These are phyloP conservation scores for Hemiscyllium ocellatum DNA, from an alignment of 2,113 vertebrate species.

Conservation along the genomic window DNA sequence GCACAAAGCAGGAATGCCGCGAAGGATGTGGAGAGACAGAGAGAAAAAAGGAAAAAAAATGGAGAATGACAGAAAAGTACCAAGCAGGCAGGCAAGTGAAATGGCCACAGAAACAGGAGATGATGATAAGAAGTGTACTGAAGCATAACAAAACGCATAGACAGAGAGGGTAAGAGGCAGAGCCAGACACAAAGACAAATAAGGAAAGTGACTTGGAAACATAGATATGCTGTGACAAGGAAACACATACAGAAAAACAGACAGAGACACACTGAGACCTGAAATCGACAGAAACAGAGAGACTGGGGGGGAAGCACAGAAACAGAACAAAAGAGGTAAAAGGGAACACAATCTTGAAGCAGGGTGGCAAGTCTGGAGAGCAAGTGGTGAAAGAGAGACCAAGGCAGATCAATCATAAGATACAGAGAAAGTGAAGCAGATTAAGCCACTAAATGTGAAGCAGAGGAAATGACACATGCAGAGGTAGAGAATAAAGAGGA, in stretches of 20 bases:
- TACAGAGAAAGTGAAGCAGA: not conserved
- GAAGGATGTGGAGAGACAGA: slow-evolving; percentile 30
- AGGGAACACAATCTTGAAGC: not conserved
- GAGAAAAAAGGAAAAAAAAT: not conserved
- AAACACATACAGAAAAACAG: not conserved
- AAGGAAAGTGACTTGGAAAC: not conserved
- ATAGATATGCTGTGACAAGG: not conserved
- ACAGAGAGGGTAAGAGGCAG: not conserved
- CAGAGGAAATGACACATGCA: not conserved
- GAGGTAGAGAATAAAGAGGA: not conserved
- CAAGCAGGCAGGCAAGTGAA: not conserved
- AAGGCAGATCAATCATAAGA: not conserved
- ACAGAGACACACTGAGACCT: not conserved
- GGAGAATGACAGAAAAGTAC: not conserved
- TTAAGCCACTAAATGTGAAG: not conserved
- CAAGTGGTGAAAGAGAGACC: not conserved
- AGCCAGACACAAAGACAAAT: not conserved
- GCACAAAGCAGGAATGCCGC: not conserved
- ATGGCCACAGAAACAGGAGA: not conserved
- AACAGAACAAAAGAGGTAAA: not conserved
- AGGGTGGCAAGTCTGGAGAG: not conserved
- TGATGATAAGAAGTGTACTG: not conserved
- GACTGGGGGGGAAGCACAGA: not conserved
- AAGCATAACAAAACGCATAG: not conserved
- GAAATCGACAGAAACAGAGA: not conserved